Percentiles rank a stretch among this genome's conserved stretches.
Conservation (phyloP, 2,888 invertebrate genomes). For the Hipparchia sbordonii region DNA sequence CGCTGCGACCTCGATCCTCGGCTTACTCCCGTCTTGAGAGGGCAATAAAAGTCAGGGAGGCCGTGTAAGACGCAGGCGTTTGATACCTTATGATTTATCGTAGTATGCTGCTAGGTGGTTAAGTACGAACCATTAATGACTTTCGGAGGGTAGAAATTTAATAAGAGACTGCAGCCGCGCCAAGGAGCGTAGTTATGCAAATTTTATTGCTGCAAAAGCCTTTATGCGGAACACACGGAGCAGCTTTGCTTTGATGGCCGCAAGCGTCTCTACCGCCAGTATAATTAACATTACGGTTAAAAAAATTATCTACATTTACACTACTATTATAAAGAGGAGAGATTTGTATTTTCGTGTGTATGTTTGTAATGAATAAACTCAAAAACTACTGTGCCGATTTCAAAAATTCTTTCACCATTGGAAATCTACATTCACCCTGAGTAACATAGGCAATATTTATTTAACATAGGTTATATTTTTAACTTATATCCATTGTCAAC, state of each 20-base stretch:
- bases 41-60: constrained; percentile 71
- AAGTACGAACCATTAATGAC: constrained; percentile 81
- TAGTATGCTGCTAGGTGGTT: constrained; percentile 75
- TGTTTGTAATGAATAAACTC: too few species aligned
- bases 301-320: too few species aligned
- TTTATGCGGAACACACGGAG: constrained; percentile 56
- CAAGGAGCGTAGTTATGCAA: constrained; percentile 80
- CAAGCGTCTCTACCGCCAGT: background rate
- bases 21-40: constrained; percentile 68
- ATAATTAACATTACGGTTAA: too few species aligned
- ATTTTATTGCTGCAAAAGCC: constrained; percentile 79
- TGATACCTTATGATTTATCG: constrained; percentile 78
- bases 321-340: too few species aligned
- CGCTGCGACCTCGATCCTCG: constrained; percentile 46
- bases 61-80: constrained; percentile 46
- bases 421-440: too few species aligned
- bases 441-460: too few species aligned
- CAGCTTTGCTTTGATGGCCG: constrained; percentile 1
- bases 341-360: too few species aligned
- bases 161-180: constrained; percentile 76
- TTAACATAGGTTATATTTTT: too few species aligned
- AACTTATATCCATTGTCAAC: too few species aligned
- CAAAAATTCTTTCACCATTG: too few species aligned
- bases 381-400: too few species aligned
- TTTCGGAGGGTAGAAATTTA: constrained; percentile 80